These are phyloP conservation scores for Siniperca chuatsi DNA, from an alignment of 2,113 vertebrate species.

Conservation along the genomic window DNA sequence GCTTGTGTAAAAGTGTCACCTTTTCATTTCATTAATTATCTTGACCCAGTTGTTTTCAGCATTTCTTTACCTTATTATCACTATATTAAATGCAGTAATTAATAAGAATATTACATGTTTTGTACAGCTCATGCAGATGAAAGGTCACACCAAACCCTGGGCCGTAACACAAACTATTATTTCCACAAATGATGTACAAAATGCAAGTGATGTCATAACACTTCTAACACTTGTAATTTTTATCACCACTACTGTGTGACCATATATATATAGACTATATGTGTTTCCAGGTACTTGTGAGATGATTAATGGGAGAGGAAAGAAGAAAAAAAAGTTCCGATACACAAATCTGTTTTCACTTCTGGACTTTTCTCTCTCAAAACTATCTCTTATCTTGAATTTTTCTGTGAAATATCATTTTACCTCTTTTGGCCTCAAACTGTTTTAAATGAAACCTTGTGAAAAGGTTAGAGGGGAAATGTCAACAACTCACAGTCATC, in stretches of 20 bases:
- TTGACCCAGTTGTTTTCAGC: neutral
- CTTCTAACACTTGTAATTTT: neutral
- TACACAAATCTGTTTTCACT: too few relatives aligned
- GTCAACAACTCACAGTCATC: too few relatives aligned
- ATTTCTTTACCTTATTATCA: neutral
- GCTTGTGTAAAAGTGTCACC: neutral
- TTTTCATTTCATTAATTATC: neutral
- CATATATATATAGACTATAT: neutral
- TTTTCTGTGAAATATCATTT: too few relatives aligned
- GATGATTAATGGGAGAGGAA: too few relatives aligned
- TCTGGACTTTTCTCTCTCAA: too few relatives aligned
- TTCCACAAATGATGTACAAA: neutral
- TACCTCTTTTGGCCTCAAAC: too few relatives aligned
- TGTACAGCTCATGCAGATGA: neutral
- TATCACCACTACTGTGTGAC: neutral
- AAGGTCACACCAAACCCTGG: neutral
- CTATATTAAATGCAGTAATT: neutral
- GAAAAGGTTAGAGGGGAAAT: too few relatives aligned
- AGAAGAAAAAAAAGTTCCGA: too few relatives aligned
- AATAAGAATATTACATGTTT: neutral
- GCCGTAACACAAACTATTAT: neutral
- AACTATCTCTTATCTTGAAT: too few relatives aligned
- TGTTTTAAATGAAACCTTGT: too few relatives aligned
- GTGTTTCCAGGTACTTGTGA: neutral
- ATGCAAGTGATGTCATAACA: neutral